A percentile compares a stretch with the other conserved stretches of the same genome.
Conservation (phyloP, 2,113 vertebrate genomes). For the Otolemur garnettii region DNA sequence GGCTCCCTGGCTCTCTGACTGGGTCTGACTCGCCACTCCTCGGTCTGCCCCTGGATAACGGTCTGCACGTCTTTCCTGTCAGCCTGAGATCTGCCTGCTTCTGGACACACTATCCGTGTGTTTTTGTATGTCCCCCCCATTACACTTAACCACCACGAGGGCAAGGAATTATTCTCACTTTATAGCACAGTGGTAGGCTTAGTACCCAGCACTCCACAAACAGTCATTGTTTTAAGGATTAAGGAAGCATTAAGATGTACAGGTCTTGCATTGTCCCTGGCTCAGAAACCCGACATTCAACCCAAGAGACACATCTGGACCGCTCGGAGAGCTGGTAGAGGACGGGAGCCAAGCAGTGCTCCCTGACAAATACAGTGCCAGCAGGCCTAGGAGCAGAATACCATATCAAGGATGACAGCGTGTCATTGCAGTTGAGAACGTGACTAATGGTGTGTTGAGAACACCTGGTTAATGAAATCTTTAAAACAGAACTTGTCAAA, state of each 20-base stretch:
- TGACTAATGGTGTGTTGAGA: neutral
- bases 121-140: neutral
- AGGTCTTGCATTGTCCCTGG: neutral
- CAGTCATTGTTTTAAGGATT: neutral
- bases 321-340: neutral
- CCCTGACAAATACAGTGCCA: neutral
- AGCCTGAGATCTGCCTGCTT: neutral
- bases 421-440: neutral
- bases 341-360: neutral
- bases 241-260: neutral
- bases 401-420: neutral
- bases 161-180: neutral
- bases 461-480: neutral
- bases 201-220: neutral
- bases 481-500: slow-evolving; percentile 38
- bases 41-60: neutral
- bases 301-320: neutral
- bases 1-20: neutral
- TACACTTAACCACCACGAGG: neutral
- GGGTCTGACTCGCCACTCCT: neutral
- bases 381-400: neutral
- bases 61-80: neutral
- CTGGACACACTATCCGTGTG: neutral
- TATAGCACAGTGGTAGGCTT: neutral
- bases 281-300: neutral